A percentile compares a stretch with the other conserved stretches of the same genome.
phyloP scores from a whole-genome alignment of 2,797 vertebrate species.

The Gastrophryne carolinensis region DNA sequence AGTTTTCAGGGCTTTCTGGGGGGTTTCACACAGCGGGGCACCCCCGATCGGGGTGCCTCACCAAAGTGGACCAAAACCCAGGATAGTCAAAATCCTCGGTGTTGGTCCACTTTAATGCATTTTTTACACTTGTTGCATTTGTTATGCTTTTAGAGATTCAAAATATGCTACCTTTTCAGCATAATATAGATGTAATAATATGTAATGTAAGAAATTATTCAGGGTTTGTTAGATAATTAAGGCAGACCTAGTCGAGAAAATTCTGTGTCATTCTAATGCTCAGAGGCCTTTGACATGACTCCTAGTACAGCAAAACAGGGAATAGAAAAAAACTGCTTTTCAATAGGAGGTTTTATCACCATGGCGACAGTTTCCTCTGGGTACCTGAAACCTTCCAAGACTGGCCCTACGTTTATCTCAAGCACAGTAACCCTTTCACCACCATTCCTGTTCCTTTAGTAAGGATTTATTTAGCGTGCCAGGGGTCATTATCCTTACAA shows the following conservation, averaged over 20 bases:
- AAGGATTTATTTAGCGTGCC: no score
- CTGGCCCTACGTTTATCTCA: background rate
- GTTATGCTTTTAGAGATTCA: background rate
- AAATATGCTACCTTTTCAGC: background rate
- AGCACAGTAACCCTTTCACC: constrained; percentile 16
- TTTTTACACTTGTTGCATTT: background rate
- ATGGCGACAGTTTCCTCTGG: constrained; percentile 49
- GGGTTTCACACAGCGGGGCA: no score
- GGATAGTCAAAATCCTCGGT: no score
- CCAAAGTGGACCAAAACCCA: no score
- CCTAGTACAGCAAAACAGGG: background rate
- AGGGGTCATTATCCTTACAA: no score
- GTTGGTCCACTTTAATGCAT: no score
- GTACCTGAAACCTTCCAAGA: constrained; percentile 34
- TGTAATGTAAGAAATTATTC: background rate
- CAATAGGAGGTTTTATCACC: constrained; percentile 41
- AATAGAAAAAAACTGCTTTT: constrained; percentile 20
- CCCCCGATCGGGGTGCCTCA: no score
- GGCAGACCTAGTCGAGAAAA: constrained; percentile 14
- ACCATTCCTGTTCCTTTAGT: no score
- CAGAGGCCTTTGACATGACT: constrained; percentile 20
- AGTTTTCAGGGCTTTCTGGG: no score
- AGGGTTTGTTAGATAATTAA: background rate
- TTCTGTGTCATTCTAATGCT: constrained; percentile 23
- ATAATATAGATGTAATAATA: background rate